Evolutionary conservation across 2,113 vertebrate species (phyloP), one percentile per base, ranked within the genome.

Genomic region (Cygnus buccinator): DNA sequence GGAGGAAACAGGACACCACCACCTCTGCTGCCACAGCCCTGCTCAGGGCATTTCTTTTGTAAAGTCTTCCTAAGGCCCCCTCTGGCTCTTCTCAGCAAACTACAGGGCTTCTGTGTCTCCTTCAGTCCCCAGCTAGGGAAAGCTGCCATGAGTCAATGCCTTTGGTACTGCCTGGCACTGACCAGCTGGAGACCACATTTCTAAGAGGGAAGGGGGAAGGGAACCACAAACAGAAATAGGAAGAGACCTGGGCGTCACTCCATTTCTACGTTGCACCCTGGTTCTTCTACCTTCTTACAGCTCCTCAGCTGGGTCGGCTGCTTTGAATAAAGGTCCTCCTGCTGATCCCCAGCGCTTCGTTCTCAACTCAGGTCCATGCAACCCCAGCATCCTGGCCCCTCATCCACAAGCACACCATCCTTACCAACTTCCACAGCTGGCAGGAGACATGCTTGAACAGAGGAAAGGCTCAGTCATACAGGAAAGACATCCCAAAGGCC

Each of bases 181-280:
- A 25, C 13, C 61, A 33, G 14, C 28, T 44, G 0, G 0, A 67
- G 54, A 4, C 7, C 31, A 35, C 39, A 4, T 13, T n/a, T 43
- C 44, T 28, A 12, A 2, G 4, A 35, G 41, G 31, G 50, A 44
- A 63, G 10, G 6, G 4, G 43, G 39, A 71, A 33, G 55, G 7
- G 52, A 17, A 20, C 11, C 5, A 46, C 5, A 9, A 84, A 26
- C 15, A 50, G 41, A n/a, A 8, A 31, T 7, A 35, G 68, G 26
- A 44, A 6, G 3, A 43, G 35, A 70, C 75, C 21, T 58, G 11
- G 25, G 33, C 44, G n/a, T 28, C 5, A 0, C 22, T 57, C 10
- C n/a, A 22, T 26, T 25, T 41, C 72, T 11, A 1, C 43, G 21
- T 31, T 26, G 35, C 35, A 35, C 7, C 5, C 35, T 23, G 0